These are phyloP conservation scores for Scaptomyza graminum DNA, from an alignment of 1,140 invertebrate species.

Conservation along the genomic window DNA sequence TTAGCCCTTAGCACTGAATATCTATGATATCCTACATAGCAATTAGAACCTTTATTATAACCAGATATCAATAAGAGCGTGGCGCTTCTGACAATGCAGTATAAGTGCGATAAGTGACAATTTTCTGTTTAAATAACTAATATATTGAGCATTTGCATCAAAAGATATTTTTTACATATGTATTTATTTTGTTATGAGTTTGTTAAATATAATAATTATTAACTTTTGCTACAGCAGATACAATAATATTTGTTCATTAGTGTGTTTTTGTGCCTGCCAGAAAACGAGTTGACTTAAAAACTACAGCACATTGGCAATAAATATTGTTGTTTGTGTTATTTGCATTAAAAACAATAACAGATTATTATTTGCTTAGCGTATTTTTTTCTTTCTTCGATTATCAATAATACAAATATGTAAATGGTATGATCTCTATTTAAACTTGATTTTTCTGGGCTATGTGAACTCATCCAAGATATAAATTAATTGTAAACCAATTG, in stretches of 20 bases:
- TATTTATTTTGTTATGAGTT: slow-evolving; percentile 34
- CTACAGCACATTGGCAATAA: slow-evolving; percentile 44
- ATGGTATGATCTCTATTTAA: slow-evolving; percentile 44
- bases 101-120: too few relatives aligned
- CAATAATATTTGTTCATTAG: slow-evolving; percentile 46
- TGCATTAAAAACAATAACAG: slow-evolving; percentile 39
- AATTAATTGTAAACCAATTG: slow-evolving; percentile 72
- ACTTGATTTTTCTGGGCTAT: slow-evolving; percentile 55
- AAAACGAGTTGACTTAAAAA: slow-evolving; percentile 51
- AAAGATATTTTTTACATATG: slow-evolving; percentile 24
- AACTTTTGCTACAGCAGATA: slow-evolving; percentile 51
- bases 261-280: slow-evolving; percentile 28
- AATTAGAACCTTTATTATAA: background rate
- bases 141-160: too few relatives aligned
- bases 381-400: slow-evolving; percentile 19
- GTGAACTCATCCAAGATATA: slow-evolving; percentile 46
- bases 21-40: too few relatives aligned
- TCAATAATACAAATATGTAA: slow-evolving; percentile 53
- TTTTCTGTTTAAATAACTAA: too few relatives aligned
- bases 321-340: slow-evolving; percentile 22
- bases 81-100: too few relatives aligned
- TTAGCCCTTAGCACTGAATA: too few relatives aligned
- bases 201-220: slow-evolving; percentile 46
- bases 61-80: background rate
- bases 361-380: slow-evolving; percentile 35